Base-by-base conservation (phyloP, 2,888 invertebrate genomes). In the Hymenopus coronatus region DNA sequence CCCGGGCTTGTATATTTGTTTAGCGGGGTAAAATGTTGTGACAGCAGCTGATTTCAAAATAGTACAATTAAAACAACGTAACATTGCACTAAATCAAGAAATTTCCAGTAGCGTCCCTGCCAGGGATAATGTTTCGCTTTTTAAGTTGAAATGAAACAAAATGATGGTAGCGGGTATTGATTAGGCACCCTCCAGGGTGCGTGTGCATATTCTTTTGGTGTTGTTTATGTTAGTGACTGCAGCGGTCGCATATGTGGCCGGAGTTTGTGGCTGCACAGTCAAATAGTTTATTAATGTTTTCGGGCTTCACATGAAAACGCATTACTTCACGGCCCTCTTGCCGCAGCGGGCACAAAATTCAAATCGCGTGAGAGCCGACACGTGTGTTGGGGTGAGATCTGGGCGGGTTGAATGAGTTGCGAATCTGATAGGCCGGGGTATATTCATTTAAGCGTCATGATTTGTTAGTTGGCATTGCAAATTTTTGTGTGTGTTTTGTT, bases 401-500 rank as follows among this genome's bases (percentile, higher is more conserved):
- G 85, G 28, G 85, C 25, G 84, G 84, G 84, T 86, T 54, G 86
- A 86, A 82, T 87, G 87, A 82, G 82, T 87, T 87, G 82, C 40
- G 87, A 87, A 87, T 82, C 87, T 33, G 82, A 87, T 87, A 87
- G 87, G 30, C 87, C 40, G 81, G 40, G 87, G 87, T 87, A 87
- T 87, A 87, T 87, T 87, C 87, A 87, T 87, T 87, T 87, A 82
- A 82, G 82, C 87, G 87, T 87, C 82, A 87, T 87, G 87, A 87
- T 87, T 87, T 87, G 87, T 87, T 87, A 87, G 87, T 87, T 82
- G 87, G 87, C 87, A 87, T 87, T 87, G 87, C 87, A 87, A 87
- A 87, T 87, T 87, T 87, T 87, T 87, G 87, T 87, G 54, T 70
- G 33, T 82, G 87, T 87, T 87, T 40, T 88, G 83, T 88, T 84